Base-by-base conservation (phyloP, 1,140 invertebrate genomes). In the Drosophila orosa region DNA sequence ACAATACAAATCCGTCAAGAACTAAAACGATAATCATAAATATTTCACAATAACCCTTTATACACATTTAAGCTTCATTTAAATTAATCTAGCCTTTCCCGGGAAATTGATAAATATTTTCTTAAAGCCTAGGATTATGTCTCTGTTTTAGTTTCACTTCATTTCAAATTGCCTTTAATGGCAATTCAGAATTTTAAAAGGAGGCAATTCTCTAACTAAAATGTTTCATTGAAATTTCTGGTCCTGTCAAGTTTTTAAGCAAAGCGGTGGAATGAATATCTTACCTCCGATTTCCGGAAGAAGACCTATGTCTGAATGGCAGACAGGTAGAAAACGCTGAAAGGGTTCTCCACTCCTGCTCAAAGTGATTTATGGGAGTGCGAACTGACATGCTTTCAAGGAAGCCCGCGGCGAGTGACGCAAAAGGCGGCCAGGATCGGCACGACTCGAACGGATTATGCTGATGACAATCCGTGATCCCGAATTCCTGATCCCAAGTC, bases 321-420 rank as follows among this genome's bases (percentile, higher is more conserved):
- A 24, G 31, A 37, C 66, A 86, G 71, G 76, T 84, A 84, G 50
- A 48, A 60, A 39, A 27, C 10, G 33, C 31, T 5, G 9, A 82
- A 80, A 80, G 84, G 73, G 79, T 87, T 87, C 52, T 15, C 19
- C 29, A 12, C 45, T 15, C 24, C 37, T 58, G 8, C 40, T 40
- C 57, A 9, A 1, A 50, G 35, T 78, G 73, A 89, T 89, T 89
- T 89, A 89, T 80, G 80, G 17, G 25, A 63, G 27, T 71, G 50
- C 44, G 50, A 86, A 61, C 35, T 40, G 65, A 37, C 37, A 31
- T 37, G 44, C 44, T 44, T 74, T 54, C 50, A 39, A 31, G 54
- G 45, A 54, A 67, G 42, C 59, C 45, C 27, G 22, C 31, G 35
- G 39, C 13, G 40, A 65, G 45, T 89, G 85, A 89, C 69, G 84